Conservation (phyloP, 2,113 vertebrate genomes). For the Loxodonta africana region DNA sequence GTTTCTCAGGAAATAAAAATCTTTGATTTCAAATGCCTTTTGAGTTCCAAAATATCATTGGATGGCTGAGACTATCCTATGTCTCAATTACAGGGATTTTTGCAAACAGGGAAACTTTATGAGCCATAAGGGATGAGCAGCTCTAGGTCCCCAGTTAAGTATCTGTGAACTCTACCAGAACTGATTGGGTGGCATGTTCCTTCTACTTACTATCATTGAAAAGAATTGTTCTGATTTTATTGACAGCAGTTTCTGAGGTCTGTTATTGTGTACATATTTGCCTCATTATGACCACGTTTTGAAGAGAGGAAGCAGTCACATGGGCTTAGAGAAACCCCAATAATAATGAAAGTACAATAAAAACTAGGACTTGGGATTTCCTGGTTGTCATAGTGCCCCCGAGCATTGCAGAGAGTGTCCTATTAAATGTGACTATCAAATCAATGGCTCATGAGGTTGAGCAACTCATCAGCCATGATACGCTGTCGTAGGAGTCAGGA, state of each 20-base stretch:
- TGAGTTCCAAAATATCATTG: neutral
- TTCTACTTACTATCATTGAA: neutral
- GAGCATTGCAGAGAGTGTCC: neutral
- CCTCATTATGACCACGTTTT: conserved; percentile 50
- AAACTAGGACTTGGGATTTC: neutral
- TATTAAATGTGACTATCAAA: conserved; percentile 49
- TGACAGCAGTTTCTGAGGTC: neutral
- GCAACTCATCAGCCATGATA: neutral
- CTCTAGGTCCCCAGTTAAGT: neutral
- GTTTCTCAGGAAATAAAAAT: neutral
- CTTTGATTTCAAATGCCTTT: neutral
- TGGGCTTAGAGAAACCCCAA: neutral
- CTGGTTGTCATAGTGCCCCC: neutral
- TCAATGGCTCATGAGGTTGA: neutral
- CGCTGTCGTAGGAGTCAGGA: neutral
- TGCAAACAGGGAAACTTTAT: neutral
- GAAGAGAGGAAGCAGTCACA: conserved; percentile 35
- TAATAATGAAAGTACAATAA: neutral
- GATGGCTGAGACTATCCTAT: neutral
- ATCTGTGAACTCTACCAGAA: neutral
- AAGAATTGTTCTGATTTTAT: neutral
- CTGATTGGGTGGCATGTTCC: rapidly evolving
- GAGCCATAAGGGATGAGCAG: neutral
- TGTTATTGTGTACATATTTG: conserved; percentile 6
- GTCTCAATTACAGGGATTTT: neutral